Conservation (phyloP, 2,113 vertebrate genomes). For the Gorilla gorilla region DNA sequence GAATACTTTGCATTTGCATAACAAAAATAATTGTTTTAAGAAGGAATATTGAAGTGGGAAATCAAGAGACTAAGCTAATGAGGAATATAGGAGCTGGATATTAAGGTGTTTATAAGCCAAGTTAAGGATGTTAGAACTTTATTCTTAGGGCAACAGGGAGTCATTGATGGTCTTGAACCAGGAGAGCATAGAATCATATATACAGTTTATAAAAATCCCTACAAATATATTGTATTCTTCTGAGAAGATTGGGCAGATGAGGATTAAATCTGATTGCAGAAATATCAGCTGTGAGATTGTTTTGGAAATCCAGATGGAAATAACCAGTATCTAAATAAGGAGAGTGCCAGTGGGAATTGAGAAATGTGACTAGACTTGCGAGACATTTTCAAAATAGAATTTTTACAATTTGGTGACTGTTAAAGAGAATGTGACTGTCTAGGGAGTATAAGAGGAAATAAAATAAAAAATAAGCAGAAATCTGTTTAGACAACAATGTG, state of each 20-base stretch:
- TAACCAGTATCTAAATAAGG: background rate
- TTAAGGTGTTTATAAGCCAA: rapidly evolving
- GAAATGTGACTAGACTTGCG: background rate
- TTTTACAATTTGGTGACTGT: background rate
- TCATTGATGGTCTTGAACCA: background rate
- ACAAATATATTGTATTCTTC: background rate
- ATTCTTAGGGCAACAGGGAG: background rate
- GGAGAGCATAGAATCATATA: background rate
- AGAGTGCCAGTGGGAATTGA: background rate
- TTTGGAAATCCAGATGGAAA: background rate
- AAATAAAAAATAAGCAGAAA: background rate
- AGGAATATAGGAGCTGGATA: background rate
- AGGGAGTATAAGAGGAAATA: background rate
- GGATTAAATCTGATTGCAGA: background rate
- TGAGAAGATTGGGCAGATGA: background rate
- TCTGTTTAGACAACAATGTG: background rate
- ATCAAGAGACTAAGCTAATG: background rate
- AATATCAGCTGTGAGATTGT: background rate
- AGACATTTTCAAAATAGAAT: background rate
- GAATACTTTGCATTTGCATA: background rate
- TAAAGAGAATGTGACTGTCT: background rate
- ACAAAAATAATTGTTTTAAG: background rate
- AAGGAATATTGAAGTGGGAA: background rate
- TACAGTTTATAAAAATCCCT: background rate
- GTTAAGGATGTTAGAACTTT: background rate